These are phyloP conservation scores for Strongylocentrotus purpuratus DNA, from an alignment of 35 echinoderm and acorn worm species.

Conservation along the genomic window DNA sequence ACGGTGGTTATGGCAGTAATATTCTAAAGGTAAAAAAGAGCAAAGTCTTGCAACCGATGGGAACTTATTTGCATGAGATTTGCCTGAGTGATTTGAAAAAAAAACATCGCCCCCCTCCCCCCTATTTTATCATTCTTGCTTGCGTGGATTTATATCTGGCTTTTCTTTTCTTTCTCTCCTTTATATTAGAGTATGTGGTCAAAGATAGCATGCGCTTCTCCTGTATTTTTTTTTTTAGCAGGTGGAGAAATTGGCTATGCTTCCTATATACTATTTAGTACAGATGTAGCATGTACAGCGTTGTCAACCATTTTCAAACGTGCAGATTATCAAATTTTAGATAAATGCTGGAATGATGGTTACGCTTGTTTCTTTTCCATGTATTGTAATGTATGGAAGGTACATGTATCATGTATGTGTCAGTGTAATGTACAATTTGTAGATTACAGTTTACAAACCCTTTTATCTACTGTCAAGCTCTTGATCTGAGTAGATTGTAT, in stretches of 20 bases:
- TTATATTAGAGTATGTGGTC: neutral
- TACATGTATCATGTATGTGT: too few species aligned
- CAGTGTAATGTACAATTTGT: too few species aligned
- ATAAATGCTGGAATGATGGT: neutral
- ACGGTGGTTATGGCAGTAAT: constrained; percentile 46
- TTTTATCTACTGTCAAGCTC: too few species aligned
- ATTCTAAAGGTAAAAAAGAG: constrained; percentile 56
- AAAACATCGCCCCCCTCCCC: neutral
- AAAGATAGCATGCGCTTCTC: neutral
- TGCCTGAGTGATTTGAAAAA: neutral
- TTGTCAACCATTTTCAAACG: neutral
- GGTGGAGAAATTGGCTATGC: neutral
- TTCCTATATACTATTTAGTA: neutral
- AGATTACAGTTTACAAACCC: too few species aligned
- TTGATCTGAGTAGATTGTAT: too few species aligned
- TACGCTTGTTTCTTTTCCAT: too few species aligned
- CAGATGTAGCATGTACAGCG: neutral
- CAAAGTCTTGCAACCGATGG: neutral
- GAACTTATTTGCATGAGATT: neutral
- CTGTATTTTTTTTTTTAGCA: neutral
- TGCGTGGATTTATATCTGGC: neutral
- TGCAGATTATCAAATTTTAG: neutral
- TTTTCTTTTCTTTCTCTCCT: neutral
- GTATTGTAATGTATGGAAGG: too few species aligned
- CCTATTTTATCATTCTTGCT: neutral